Evolutionary conservation across 1,140 invertebrate species (phyloP).

Genomic region (Lethocerus indicus): DNA sequence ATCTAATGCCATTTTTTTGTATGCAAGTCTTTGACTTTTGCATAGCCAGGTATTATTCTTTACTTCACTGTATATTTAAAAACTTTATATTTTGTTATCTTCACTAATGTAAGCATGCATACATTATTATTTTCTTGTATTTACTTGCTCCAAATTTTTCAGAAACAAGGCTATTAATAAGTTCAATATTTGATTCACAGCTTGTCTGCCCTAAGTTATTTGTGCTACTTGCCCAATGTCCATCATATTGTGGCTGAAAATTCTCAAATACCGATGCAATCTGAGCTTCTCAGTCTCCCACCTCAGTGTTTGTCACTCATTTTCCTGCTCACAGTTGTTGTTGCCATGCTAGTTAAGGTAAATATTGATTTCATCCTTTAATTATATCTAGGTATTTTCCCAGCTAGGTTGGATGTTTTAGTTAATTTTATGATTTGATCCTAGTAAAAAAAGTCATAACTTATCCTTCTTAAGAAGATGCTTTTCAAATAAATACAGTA

Average conservation of each 20-base stretch:
- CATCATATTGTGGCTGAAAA: constrained; percentile 49
- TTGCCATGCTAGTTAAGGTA: constrained; percentile 59
- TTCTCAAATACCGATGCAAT: constrained; percentile 48
- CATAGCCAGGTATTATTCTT: constrained; percentile 45
- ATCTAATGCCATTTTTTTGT: constrained; percentile 75
- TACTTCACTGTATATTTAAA: neutral
- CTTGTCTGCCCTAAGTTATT: constrained; percentile 62
- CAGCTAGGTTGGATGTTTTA: too few relatives aligned
- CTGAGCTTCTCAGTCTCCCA: constrained; percentile 48
- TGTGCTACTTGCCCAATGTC: constrained; percentile 66
- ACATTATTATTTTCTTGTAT: neutral
- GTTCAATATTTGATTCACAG: constrained; percentile 26
- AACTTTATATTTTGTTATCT: neutral
- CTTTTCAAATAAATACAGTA: too few relatives aligned
- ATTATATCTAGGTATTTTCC: too few relatives aligned
- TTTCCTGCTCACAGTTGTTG: constrained; percentile 47
- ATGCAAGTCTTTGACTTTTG: constrained; percentile 78
- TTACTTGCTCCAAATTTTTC: neutral
- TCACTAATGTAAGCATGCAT: neutral
- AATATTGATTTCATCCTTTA: constrained; percentile 1
- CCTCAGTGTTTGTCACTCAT: constrained; percentile 48
- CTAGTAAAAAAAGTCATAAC: too few relatives aligned
- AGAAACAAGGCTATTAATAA: neutral
- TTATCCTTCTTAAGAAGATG: too few relatives aligned
- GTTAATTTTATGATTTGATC: too few relatives aligned